Base-by-base conservation (phyloP, 2,888 invertebrate species). In the Melangyna quadrimaculata region DNA sequence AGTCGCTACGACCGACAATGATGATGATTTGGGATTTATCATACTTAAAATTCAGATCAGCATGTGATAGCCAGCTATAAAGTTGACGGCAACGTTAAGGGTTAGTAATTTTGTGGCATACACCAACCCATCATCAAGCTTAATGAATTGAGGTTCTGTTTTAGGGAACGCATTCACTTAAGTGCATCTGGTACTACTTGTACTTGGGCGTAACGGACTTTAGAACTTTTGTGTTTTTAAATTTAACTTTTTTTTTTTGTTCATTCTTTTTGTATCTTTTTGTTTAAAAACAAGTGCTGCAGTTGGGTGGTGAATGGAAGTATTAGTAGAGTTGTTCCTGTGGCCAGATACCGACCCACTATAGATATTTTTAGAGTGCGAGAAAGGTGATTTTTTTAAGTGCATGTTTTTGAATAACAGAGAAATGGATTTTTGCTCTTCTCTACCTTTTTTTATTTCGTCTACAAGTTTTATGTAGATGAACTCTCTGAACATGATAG, bases 71-170 rank as follows among this genome's bases (percentile, higher is more conserved):
- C 48, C 35, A 29, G 65, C 35, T 51, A 61, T 32, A 57, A 53
- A 72, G 53, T 51, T 59, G 48, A 65, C 40, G 37, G 69, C 59
- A 65, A 57, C 29, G 32, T 65, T 43, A 43, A 57, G 53, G 57
- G 35, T 17, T 69, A 74, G 70, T 70, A 71, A 75, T 79, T 74
- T 59, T 53, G 84, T 67, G 75, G 80, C 69, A 45, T 69, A 45
- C 67, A 45, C 59, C 67, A 61, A 61, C 71, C 61, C 80, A 80
- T 61, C 80, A 72, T 61, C 80, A 63, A 37, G 59, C 53, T 59
- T 67, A 84, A 84, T 84, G 79, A 79, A 84, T 84, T 80, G 84
- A 48, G 80, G 84, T 84, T 84, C 72, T 84, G 75, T 84, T 80
- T 69, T 69, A 53, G 61, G 59, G 35, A 69, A 80, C 37, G 84